Evolutionary conservation across 2,888 invertebrate genomes (phyloP).

Genomic region (Saturnia japonica): DNA sequence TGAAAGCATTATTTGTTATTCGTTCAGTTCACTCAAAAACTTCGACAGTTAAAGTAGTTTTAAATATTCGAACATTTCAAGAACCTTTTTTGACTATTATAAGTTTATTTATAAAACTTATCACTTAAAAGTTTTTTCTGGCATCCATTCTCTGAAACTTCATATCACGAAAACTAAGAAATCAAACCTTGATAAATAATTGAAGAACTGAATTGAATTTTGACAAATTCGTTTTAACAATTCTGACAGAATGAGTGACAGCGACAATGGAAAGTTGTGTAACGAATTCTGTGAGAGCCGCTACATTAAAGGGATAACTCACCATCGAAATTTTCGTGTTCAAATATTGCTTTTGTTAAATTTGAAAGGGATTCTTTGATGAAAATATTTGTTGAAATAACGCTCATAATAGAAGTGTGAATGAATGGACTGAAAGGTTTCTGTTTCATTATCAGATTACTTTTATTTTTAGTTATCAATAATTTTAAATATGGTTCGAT

Average conservation of each 20-base stretch:
- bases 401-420: background rate
- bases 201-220: slow-evolving; percentile 33
- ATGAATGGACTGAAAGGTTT: background rate
- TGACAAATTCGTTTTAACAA: slow-evolving; percentile 39
- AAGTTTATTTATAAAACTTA: slow-evolving; percentile 12
- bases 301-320: slow-evolving; percentile 53
- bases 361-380: slow-evolving; percentile 47
- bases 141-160: slow-evolving; percentile 1
- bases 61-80: background rate
- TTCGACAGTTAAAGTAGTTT: background rate
- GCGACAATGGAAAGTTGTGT: slow-evolving; percentile 42
- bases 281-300: slow-evolving; percentile 45
- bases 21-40: background rate
- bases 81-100: background rate
- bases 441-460: background rate
- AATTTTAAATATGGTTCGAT: background rate
- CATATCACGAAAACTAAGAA: slow-evolving; percentile 25
- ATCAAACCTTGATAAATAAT: slow-evolving; percentile 29
- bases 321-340: slow-evolving; percentile 44
- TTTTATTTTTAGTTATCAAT: background rate
- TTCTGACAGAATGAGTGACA: slow-evolving; percentile 41
- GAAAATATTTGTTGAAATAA: slow-evolving; percentile 30
- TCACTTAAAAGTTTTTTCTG: background rate
- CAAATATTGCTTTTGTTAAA: slow-evolving; percentile 50
- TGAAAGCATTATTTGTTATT: background rate